Evolutionary conservation across 2,797 vertebrate species (phyloP).

Genomic region (Pelobates cultripes): DNA sequence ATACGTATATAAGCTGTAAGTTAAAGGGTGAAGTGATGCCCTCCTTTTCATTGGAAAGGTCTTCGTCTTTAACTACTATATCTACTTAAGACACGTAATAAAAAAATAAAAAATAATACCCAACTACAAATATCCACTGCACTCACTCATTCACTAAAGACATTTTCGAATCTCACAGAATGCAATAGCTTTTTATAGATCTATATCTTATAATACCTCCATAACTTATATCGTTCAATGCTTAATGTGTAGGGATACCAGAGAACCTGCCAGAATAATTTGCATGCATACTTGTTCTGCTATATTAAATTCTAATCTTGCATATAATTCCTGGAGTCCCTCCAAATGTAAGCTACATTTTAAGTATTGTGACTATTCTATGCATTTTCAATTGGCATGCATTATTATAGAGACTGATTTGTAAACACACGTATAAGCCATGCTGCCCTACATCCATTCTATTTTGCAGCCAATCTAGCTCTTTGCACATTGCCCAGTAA

Average conservation of each 20-base stretch:
- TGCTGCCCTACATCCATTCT: not conserved
- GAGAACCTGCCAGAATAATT: not conserved
- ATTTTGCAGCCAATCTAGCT: slow-evolving; percentile 23
- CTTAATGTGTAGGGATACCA: not conserved
- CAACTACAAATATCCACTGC: too few relatives aligned
- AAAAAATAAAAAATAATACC: too few relatives aligned
- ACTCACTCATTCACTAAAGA: too few relatives aligned
- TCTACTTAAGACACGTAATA: too few relatives aligned
- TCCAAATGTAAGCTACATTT: not conserved
- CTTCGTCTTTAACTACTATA: too few relatives aligned
- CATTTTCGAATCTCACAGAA: too few relatives aligned
- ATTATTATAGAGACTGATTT: not conserved
- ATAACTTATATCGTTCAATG: too few relatives aligned
- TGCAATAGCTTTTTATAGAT: too few relatives aligned
- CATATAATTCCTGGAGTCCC: not conserved
- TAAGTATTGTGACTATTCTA: not conserved
- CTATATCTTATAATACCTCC: too few relatives aligned
- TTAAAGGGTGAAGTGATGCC: too few relatives aligned
- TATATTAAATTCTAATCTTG: not conserved
- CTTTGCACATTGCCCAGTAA: slow-evolving; percentile 1
- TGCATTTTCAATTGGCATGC: not conserved
- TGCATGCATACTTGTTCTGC: not conserved
- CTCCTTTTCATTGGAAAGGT: too few relatives aligned
- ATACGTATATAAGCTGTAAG: too few relatives aligned
- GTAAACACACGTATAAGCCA: not conserved